phyloP scores from a whole-genome alignment of 2,888 invertebrate genomes.

The Tolmerus cingulatus region DNA sequence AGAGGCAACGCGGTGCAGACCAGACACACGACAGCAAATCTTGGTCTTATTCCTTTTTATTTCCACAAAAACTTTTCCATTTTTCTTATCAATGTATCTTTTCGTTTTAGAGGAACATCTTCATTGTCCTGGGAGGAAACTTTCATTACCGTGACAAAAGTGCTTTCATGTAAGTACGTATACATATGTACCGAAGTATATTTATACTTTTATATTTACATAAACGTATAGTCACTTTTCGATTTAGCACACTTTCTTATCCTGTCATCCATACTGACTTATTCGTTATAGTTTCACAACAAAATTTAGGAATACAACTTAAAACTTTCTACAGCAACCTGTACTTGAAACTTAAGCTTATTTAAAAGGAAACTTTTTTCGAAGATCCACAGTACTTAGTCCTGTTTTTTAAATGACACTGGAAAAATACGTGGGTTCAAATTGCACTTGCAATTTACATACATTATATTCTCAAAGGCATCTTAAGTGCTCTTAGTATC shows the following conservation, averaged over 20 bases:
- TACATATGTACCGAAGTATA: not conserved
- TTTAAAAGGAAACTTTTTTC: not conserved
- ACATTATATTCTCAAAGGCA: not conserved
- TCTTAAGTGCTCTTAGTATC: not conserved
- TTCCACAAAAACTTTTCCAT: constrained; percentile 9
- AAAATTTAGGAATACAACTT: not conserved
- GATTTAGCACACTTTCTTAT: not conserved
- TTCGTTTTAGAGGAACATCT: not conserved
- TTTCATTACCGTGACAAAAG: constrained; percentile 18
- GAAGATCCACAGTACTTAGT: not conserved
- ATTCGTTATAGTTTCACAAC: constrained; percentile 4
- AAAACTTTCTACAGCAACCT: not conserved
- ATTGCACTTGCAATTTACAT: not conserved
- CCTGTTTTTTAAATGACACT: not conserved
- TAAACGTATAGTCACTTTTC: not conserved
- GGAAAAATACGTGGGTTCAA: not conserved
- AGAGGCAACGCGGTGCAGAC: not conserved
- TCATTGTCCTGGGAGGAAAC: constrained; percentile 17
- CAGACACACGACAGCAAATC: not conserved
- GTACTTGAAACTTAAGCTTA: not conserved
- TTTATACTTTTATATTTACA: not conserved
- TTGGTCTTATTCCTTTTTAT: not conserved
- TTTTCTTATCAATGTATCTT: constrained; percentile 16
- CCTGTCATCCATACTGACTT: not conserved
- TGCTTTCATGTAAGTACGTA: constrained; percentile 1